Conservation (phyloP, 1,140 invertebrate species). For the Lucilia cuprina region DNA sequence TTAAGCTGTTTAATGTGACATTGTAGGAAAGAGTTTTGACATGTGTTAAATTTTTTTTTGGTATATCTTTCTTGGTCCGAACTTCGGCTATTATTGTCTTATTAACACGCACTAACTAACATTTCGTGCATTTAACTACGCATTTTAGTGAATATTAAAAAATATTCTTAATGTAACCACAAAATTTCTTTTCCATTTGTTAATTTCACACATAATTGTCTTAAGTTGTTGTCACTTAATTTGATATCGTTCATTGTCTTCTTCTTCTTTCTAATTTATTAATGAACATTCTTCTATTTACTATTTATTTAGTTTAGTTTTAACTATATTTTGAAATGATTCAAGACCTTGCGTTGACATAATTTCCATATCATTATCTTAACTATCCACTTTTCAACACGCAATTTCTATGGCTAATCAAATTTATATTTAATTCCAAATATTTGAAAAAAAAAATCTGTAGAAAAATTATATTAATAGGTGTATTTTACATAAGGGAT, state of each 20-base stretch:
- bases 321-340: not conserved
- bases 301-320: not conserved
- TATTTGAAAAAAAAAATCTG: too few species aligned
- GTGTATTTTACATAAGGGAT: too few species aligned
- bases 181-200: not conserved
- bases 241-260: not conserved
- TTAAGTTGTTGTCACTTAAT: slow-evolving; percentile 12
- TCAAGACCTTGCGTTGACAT: not conserved
- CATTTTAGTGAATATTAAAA: not conserved
- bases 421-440: not conserved
- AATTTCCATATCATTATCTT: not conserved
- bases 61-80: not conserved
- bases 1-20: not conserved
- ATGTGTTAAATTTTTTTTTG: not conserved
- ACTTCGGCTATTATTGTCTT: not conserved
- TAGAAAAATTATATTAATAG: too few species aligned
- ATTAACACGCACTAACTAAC: not conserved
- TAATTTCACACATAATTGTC: slow-evolving; percentile 20
- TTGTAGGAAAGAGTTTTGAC: not conserved
- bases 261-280: not conserved
- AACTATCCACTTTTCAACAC: not conserved
- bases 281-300: not conserved
- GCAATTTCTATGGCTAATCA: not conserved
- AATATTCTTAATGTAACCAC: not conserved
- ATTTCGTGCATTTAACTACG: not conserved